phyloP scores from a whole-genome alignment of 1,140 invertebrate genomes.

The Acromyrmex echinatior region DNA sequence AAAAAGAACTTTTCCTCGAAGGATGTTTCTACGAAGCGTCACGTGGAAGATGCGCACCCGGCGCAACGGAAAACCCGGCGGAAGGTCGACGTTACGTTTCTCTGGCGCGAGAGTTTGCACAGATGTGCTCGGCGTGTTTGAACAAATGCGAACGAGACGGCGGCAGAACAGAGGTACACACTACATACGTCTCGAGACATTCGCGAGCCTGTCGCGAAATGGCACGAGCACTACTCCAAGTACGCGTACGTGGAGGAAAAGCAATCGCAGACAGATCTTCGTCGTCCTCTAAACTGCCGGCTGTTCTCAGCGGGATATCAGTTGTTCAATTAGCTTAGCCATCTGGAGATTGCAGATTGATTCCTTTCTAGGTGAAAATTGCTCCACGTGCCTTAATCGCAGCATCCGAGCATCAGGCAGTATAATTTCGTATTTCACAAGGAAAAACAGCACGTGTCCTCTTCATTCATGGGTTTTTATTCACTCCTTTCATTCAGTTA shows the following conservation, averaged over 20 bases:
- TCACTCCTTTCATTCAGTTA: not conserved
- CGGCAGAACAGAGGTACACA: conserved; percentile 33
- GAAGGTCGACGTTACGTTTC: conserved; percentile 57
- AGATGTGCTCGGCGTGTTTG: conserved; percentile 74
- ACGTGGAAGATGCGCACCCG: conserved; percentile 52
- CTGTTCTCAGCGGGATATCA: not conserved
- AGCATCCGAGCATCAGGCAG: not conserved
- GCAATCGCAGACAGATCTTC: not conserved
- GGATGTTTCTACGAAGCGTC: conserved; percentile 28
- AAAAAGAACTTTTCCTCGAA: conserved; percentile 31
- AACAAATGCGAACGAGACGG: conserved; percentile 76
- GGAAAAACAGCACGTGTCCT: not conserved
- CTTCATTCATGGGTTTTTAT: not conserved
- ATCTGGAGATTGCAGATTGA: conserved; percentile 1
- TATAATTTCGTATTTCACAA: not conserved
- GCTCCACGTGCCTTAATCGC: conserved; percentile 9
- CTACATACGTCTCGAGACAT: conserved; percentile 28
- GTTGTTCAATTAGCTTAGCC: conserved; percentile 33
- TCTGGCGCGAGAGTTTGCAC: conserved; percentile 74
- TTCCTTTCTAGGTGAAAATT: conserved; percentile 2
- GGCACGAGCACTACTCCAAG: conserved; percentile 5
- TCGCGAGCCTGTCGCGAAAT: conserved; percentile 25
- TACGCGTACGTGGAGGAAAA: conserved; percentile 1
- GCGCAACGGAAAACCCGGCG: conserved; percentile 63
- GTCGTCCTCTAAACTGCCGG: not conserved